Conservation (phyloP, 2,113 vertebrate genomes). For the Hippocampus comes region DNA sequence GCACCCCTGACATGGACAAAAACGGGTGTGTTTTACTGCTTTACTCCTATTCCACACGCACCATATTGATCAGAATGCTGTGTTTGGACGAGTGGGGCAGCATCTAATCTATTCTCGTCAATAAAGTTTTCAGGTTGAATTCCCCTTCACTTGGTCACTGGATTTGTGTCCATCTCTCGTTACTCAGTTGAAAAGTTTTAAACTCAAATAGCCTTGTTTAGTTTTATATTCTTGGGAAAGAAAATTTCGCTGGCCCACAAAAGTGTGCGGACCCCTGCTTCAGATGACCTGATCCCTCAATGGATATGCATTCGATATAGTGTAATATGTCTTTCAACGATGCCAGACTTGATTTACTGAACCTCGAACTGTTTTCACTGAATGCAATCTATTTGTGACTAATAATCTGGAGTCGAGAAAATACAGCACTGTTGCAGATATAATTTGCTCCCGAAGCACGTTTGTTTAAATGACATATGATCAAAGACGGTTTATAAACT, state of each 20-base stretch:
- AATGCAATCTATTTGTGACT: background rate
- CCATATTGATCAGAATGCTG: no score
- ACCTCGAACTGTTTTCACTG: background rate
- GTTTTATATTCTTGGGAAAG: background rate
- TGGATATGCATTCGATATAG: background rate
- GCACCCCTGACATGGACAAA: no score
- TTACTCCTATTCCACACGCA: no score
- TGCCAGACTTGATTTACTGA: no score
- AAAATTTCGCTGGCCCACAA: background rate
- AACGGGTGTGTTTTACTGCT: no score
- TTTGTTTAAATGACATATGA: background rate
- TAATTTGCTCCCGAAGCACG: background rate
- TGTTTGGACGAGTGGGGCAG: no score
- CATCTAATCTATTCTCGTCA: no score
- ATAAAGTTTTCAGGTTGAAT: no score
- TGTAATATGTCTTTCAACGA: background rate
- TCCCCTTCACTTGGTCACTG: no score
- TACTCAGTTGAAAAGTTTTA: background rate
- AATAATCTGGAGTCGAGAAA: background rate
- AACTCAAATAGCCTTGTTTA: background rate
- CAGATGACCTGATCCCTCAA: background rate
- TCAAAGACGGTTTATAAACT: background rate
- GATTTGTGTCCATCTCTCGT: no score
- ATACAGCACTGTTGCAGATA: background rate
- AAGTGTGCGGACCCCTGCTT: background rate